phyloP scores from a whole-genome alignment of 2,113 vertebrate species.

The Aix galericulata region DNA sequence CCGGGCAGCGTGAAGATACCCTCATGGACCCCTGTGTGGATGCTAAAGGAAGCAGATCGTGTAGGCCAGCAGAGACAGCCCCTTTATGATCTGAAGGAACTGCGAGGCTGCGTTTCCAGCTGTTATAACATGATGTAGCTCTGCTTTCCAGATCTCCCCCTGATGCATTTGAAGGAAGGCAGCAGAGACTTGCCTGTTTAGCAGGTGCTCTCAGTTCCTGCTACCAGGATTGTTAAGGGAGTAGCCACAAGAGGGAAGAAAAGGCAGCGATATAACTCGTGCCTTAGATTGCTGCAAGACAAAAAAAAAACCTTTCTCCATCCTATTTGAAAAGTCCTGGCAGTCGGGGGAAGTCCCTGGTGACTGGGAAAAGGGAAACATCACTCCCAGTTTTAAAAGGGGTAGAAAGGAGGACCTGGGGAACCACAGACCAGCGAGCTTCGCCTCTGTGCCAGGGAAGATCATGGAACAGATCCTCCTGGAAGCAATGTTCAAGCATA shows the following conservation, averaged over 20 bases:
- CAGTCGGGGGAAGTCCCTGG: not conserved
- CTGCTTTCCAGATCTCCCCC: not conserved
- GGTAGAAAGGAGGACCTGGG: not conserved
- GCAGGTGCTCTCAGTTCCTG: not conserved
- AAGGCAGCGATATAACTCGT: not conserved
- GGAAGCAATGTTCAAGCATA: not conserved
- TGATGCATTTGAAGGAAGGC: not conserved
- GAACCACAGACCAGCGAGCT: not conserved
- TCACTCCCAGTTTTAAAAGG: not conserved
- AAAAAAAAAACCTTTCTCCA: not conserved
- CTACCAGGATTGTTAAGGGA: not conserved
- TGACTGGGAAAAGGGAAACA: not conserved
- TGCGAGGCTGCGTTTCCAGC: not conserved
- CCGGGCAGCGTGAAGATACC: too few relatives aligned
- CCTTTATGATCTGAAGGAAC: not conserved
- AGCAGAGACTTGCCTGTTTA: not conserved
- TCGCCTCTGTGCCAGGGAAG: not conserved
- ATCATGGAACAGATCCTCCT: not conserved
- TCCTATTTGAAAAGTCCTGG: not conserved
- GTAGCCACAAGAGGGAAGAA: not conserved
- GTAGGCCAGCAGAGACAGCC: not conserved
- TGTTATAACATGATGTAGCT: not conserved
- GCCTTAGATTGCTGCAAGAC: not conserved
- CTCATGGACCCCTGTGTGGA: not conserved
- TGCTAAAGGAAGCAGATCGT: not conserved